Evolutionary conservation across 2,113 vertebrate genomes (phyloP).

Genomic region (Acrocephalus arundinaceus): DNA sequence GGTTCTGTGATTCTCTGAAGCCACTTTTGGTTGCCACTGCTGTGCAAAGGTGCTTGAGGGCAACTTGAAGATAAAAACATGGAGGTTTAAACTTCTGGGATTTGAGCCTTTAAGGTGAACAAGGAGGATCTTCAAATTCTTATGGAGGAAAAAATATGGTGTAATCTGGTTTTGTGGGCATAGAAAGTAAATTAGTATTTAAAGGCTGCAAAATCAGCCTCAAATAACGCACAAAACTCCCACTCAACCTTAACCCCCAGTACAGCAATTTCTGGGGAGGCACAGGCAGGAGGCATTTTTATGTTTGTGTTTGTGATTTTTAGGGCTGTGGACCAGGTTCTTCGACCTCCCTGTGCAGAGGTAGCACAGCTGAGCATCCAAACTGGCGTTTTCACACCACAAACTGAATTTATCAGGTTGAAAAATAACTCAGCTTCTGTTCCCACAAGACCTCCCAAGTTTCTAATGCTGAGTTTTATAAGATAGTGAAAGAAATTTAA

Average conservation of each 20-base stretch:
- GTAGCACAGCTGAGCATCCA: background rate
- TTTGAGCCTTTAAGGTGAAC: background rate
- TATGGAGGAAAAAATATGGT: background rate
- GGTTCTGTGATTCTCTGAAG: background rate
- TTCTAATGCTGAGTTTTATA: background rate
- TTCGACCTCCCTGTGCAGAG: background rate
- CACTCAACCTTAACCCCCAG: background rate
- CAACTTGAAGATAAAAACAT: fast-evolving
- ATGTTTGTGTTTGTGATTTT: background rate
- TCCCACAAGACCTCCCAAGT: background rate
- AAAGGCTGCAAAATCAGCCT: background rate
- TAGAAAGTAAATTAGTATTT: background rate
- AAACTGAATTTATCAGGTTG: background rate
- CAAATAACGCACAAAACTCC: background rate
- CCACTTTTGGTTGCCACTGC: background rate
- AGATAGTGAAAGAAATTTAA: background rate
- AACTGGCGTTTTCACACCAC: background rate
- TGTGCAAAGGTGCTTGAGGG: background rate
- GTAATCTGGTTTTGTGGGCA: background rate
- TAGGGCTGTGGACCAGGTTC: background rate
- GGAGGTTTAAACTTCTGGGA: background rate
- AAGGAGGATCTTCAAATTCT: background rate
- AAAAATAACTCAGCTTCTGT: background rate
- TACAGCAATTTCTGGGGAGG: background rate
- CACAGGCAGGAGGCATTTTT: background rate